Evolutionary conservation across 2,888 invertebrate genomes (phyloP), one percentile per base, ranked within the genome.

Genomic region (Harpalus rubripes): DNA sequence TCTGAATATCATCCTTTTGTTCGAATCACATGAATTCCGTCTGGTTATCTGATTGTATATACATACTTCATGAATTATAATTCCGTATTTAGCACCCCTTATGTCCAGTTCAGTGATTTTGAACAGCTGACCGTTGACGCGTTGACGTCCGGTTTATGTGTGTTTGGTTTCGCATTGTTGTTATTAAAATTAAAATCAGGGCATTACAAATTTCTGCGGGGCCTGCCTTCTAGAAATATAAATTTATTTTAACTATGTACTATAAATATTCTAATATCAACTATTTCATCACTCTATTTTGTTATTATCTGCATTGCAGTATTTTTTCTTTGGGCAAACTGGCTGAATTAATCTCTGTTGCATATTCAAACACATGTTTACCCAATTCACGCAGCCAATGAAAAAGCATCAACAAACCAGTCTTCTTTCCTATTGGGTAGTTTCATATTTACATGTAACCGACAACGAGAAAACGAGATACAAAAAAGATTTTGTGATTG

Each of bases 391-490:
- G 8, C 44, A 44, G 63, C 81, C 81, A 81, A 81, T 81, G 32
- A 52, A 26, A 44, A n/a, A 12, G 26, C 81, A 26, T 81, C 39
- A 81, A 63, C 44, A 81, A 44, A 81, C 81, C 63, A 59, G 41
- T 81, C 52, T 65, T 18, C 4, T 12, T 63, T 61, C n/a, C 63
- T 32, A 82, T 82, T 82, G 72, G 82, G 16, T 32, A n/a, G 8
- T 39, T 52, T 81, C 52, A 44, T 63, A 56, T 82, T 58, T 58
- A 56, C 58, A 81, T 22, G 32, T 82, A 82, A 82, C 82, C 82
- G 82, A 72, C 82, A 82, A 58, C 82, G 56, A 65, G 82, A 72
- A 72, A 82, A 58, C 82, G 56, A 65, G 22, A 52, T 82, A 72
- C 68, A 81, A 52, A 81, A 52, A 81, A 81, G 81, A 81, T 44